Base-by-base conservation (phyloP, 2,797 vertebrate species). In the Parotocinclus haroldoi region DNA sequence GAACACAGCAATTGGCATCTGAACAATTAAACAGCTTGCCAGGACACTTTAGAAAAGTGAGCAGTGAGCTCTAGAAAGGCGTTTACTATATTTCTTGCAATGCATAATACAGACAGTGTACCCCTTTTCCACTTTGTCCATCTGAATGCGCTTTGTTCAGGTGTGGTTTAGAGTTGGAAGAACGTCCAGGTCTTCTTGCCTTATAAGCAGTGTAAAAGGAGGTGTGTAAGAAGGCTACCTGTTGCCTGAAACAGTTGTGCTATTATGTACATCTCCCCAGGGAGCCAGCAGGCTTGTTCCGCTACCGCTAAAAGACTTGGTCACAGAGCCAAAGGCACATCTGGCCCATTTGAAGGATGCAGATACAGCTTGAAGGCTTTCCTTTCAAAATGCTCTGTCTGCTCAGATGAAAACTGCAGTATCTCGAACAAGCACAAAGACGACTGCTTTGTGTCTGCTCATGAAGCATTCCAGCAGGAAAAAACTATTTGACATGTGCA, bases 241-340 rank as follows among this genome's bases (percentile, higher is more conserved):
- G 88, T 84, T 88, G 84, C 69, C 81, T 82, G 77, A 85, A 87
- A 86, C 85, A 84, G 83, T 81, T 84, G 73, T 80, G 74, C 80
- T 84, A 87, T 85, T 87, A 88, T 89, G 82, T 77, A 77, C 79
- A 72, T 79, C 76, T 74, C 79, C 84, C 83, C 75, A 54, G 79
- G 84, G 84, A 83, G 81, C 79, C 51, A 68, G 58, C 50, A 52
- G 57, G 74, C 80, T 84, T 74, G 36, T 77, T 80, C 69, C 71
- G 74, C 80, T 78, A 75, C 79, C 81, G 80, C 79, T 80, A 80
- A 77, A 76, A 83, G 83, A 82, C 79, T 88, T 86, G 84, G 87
- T 85, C 9, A 62, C 58, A 42, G 75, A 86, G 79, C 69, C 66
- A 73, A 80, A 85, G 79, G 68, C 81, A 89, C 89, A 91, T 90